Evolutionary conservation across 2,888 invertebrate genomes (phyloP).

Genomic region (Pseudococcus jackbeardsleyi): DNA sequence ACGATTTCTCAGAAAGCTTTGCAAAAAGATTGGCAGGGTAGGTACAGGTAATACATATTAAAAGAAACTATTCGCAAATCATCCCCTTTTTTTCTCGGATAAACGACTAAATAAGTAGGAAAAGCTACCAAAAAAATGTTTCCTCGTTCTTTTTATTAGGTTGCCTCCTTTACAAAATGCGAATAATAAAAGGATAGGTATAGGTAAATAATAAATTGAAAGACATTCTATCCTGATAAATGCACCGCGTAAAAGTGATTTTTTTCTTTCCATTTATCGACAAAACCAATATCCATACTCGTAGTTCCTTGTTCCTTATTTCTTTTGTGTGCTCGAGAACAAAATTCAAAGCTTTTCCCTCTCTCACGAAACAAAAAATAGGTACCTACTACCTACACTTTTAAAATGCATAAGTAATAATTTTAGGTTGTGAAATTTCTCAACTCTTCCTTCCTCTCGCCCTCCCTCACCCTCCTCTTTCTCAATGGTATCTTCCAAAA

Average conservation of each 20-base stretch:
- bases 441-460: background rate
- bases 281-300: background rate
- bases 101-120: constrained; percentile 3
- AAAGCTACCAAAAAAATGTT: background rate
- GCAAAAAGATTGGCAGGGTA: too few species aligned
- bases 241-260: background rate
- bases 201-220: background rate
- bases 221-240: background rate
- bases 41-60: background rate
- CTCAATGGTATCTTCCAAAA: too few species aligned
- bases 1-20: background rate
- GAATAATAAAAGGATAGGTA: background rate
- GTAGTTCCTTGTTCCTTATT: background rate
- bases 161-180: background rate
- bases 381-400: too few species aligned
- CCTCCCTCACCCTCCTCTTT: too few species aligned
- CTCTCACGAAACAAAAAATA: background rate
- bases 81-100: background rate
- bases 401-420: too few species aligned
- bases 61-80: background rate
- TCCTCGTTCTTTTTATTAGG: background rate
- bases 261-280: background rate
- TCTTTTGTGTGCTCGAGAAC: background rate
- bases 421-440: background rate
- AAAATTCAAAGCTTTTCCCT: background rate